These are phyloP conservation scores for Apeltes quadracus DNA, from an alignment of 2,113 vertebrate genomes.

Conservation along the genomic window DNA sequence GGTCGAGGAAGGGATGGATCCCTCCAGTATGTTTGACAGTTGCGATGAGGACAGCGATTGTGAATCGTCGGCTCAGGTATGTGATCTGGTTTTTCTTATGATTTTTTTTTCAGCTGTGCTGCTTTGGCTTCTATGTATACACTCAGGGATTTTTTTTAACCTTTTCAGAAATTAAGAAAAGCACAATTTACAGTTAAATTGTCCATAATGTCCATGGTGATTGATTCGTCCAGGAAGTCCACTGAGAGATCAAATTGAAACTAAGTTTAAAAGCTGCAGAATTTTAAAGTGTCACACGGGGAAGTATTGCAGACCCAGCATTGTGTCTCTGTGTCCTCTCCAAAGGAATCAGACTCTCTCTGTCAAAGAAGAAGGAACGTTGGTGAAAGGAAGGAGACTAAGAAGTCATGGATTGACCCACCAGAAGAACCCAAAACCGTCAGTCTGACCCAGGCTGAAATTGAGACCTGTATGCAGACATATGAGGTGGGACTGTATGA, in stretches of 20 bases:
- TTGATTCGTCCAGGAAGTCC: not conserved
- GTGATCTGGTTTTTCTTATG: slow-evolving; percentile 4
- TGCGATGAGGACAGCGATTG: slow-evolving; percentile 89
- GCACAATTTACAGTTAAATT: not conserved
- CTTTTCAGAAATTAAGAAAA: not conserved
- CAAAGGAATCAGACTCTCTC: slow-evolving; percentile 45
- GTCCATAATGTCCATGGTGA: not conserved
- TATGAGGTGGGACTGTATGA: slow-evolving; percentile 84
- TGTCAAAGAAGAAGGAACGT: slow-evolving; percentile 67
- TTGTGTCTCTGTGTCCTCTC: slow-evolving; percentile 14
- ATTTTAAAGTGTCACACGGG: not conserved
- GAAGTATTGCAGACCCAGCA: slow-evolving; percentile 31
- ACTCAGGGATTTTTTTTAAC: not conserved
- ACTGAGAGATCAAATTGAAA: not conserved
- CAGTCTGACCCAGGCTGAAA: slow-evolving; percentile 90
- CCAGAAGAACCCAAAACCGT: slow-evolving; percentile 85
- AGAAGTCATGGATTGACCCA: slow-evolving; percentile 93
- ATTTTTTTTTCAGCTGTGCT: not conserved
- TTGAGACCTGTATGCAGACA: slow-evolving; percentile 97
- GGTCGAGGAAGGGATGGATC: slow-evolving; percentile 92
- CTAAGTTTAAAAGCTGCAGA: not conserved
- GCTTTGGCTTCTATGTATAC: not conserved
- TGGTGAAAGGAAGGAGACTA: slow-evolving; percentile 71
- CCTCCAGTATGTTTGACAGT: slow-evolving; percentile 87
- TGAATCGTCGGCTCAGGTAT: slow-evolving; percentile 61